Evolutionary conservation across 2,113 vertebrate species (phyloP), one percentile per base, ranked within the genome.

Genomic region (Apteryx mantelli): DNA sequence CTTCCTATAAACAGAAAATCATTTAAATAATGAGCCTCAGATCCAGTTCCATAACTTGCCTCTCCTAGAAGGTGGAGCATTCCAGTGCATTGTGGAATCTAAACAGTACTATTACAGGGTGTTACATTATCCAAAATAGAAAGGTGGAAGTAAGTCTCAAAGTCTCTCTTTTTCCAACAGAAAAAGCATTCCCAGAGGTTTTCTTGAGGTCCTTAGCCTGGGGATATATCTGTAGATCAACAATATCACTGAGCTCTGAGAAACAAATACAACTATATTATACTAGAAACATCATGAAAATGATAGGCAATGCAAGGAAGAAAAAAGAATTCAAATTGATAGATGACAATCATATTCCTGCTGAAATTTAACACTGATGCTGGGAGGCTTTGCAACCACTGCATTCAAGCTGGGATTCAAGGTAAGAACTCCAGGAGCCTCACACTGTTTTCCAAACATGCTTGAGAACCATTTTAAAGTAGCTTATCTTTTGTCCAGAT

Each of bases 291-390:
- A 60, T 32, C 42, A 78, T 7, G 3, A 64, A 86, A 75, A 38
- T 0, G 11, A 28, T 2, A 34, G 12, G 21, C 26, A 75, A 46
- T 13, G 5, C 60, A 10, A 10, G 2, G 1, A 18, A 14, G 65
- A 88, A 46, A 19, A 83, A 44, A 13, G 1, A 53, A 30, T 36
- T 64, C 6, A 25, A 28, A 83, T 44, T 13, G 2, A 55, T 42
- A 58, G 86, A 38, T 19, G 73, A 20, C 5, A 55, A 28, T 19
- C 68, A 21, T 30, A n/a, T 25, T 64, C 36, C 60, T 73, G 46
- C 30, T 44, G n/a, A 55, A 80, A 71, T 81, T 44, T 17, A 40
- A 24, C n/a, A 26, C 9, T 68, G 15, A 38, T 79, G 11, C 28
- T 56, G 21, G 64, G 16, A 38, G 30, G 70, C 36, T 68, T 58